Conservation (phyloP, 2,113 vertebrate genomes). For the Herpailurus yagouaroundi region DNA sequence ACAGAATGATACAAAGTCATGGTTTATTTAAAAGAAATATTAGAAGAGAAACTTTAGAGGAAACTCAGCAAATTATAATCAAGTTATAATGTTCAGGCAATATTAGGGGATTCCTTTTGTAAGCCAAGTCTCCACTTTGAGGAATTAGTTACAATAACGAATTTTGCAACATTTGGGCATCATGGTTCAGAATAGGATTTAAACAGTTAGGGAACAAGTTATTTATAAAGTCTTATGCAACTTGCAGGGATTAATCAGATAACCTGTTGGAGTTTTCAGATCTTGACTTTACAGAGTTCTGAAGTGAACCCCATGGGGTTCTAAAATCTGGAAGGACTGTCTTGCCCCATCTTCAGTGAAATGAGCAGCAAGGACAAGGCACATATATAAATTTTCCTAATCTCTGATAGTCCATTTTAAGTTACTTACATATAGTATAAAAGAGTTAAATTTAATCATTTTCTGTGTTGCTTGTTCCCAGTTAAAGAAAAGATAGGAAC, state of each 20-base stretch:
- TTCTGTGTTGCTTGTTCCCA: not conserved
- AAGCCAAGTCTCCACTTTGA: not conserved
- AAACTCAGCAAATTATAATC: not conserved
- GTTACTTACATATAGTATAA: not conserved
- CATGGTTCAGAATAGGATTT: not conserved
- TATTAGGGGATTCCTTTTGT: not conserved
- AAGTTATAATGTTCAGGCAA: not conserved
- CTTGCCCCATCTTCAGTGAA: not conserved
- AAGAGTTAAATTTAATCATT: not conserved
- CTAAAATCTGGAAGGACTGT: not conserved
- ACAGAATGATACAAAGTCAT: not conserved
- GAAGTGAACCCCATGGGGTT: not conserved
- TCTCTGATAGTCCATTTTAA: not conserved
- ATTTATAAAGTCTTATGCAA: not conserved
- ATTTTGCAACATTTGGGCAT: not conserved
- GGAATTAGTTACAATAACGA: slow-evolving; percentile 3
- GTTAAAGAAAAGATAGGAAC: not conserved
- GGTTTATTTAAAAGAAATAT: slow-evolving; percentile 23
- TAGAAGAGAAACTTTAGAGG: not conserved
- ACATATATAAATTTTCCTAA: not conserved
- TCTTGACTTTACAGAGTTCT: not conserved
- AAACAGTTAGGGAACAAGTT: not conserved
- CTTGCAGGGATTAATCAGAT: not conserved
- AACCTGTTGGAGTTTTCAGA: not conserved
- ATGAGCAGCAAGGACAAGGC: not conserved